phyloP scores from a whole-genome alignment of 2,797 vertebrate genomes.

The Acipenser ruthenus region DNA sequence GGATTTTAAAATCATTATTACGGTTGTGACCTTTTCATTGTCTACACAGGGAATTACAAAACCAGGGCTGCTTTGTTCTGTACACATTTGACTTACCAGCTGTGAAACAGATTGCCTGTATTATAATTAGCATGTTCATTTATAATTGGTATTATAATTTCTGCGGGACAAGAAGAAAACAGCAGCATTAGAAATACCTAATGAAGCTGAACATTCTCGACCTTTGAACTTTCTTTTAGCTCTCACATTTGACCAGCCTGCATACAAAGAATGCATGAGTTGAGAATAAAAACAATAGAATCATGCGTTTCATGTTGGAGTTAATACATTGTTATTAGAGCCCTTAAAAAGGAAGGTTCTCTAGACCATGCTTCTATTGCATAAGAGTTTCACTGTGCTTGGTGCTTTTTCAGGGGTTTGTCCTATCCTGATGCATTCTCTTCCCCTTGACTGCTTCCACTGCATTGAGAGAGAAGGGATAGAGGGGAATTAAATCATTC shows the following conservation, averaged over 20 bases:
- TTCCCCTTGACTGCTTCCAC: slow-evolving; percentile 8
- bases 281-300: slow-evolving; percentile 17
- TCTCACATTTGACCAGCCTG: background rate
- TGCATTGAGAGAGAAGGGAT: background rate
- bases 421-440: background rate
- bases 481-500: slow-evolving; percentile 43
- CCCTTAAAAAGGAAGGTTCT: background rate
- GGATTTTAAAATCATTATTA: no score
- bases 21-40: no score
- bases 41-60: no score
- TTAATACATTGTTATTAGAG: background rate
- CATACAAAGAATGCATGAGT: slow-evolving; percentile 19
- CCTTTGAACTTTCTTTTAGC: background rate
- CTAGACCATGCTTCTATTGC: slow-evolving; percentile 7
- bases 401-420: background rate
- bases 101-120: no score
- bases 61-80: no score
- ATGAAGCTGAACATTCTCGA: background rate
- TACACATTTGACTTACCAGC: no score
- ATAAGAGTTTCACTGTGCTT: slow-evolving; percentile 2
- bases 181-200: background rate
- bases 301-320: slow-evolving; percentile 29
- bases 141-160: no score
- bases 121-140: no score
- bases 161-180: no score